phyloP scores from a whole-genome alignment of 2,113 vertebrate genomes.

The Spea bombifrons region DNA sequence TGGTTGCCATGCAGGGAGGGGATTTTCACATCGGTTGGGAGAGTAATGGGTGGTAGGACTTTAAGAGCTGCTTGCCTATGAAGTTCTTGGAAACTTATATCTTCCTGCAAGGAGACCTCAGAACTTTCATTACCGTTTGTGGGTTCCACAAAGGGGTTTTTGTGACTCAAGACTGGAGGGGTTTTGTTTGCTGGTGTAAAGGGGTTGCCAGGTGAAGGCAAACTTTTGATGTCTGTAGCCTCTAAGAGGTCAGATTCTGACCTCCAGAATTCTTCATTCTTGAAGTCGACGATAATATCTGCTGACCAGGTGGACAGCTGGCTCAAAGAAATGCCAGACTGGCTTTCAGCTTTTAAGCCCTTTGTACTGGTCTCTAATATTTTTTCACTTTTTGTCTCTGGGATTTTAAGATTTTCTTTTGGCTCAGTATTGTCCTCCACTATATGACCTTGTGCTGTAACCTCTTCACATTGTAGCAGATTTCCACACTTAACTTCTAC shows the following conservation, averaged over 20 bases:
- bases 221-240: background rate
- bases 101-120: slow-evolving; percentile 53
- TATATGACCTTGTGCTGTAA: accelerated
- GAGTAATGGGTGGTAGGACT: slow-evolving; percentile 57
- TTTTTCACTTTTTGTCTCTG: accelerated
- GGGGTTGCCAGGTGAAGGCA: slow-evolving; percentile 50
- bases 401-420: background rate
- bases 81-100: slow-evolving; percentile 48
- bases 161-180: background rate
- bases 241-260: slow-evolving; percentile 8
- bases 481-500: background rate
- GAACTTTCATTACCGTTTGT: slow-evolving; percentile 8
- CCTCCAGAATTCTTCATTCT: slow-evolving; percentile 59
- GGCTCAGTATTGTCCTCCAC: background rate
- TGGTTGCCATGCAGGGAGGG: slow-evolving; percentile 59
- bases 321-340: background rate
- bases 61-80: slow-evolving; percentile 48
- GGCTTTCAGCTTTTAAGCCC: background rate
- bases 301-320: background rate
- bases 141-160: slow-evolving; percentile 55
- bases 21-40: slow-evolving; percentile 49
- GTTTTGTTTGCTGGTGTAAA: slow-evolving; percentile 42
- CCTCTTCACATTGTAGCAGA: slow-evolving; percentile 13
- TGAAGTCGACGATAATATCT: slow-evolving; percentile 54
- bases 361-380: background rate